Percentiles rank a stretch among this genome's conserved stretches.
Evolutionary conservation across 2,113 vertebrate species (phyloP).

Genomic region (Sinosuthora webbiana): DNA sequence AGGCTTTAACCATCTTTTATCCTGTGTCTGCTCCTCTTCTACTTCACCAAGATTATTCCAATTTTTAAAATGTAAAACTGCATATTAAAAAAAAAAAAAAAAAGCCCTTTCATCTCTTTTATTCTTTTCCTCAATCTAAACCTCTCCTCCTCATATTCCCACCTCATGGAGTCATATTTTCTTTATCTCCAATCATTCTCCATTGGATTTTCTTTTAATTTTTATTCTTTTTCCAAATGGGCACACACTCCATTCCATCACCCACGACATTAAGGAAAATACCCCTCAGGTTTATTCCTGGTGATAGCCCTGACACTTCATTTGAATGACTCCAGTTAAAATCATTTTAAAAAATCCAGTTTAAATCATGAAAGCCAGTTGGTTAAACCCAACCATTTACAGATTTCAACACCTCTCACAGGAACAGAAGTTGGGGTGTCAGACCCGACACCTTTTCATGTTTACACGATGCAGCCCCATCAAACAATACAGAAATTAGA

Average conservation of each 20-base stretch:
- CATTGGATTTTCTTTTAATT: not conserved
- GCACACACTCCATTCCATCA: not conserved
- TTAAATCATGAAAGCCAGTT: not conserved
- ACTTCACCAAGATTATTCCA: not conserved
- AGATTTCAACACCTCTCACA: not conserved
- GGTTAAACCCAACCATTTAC: accelerated
- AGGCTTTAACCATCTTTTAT: not conserved
- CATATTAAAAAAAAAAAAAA: not conserved
- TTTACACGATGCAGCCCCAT: not conserved
- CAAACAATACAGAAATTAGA: not conserved
- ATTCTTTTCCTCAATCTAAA: not conserved
- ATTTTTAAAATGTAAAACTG: not conserved
- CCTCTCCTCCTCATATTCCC: not conserved
- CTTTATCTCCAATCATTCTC: too few species aligned
- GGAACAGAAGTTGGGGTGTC: not conserved
- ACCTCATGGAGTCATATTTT: not conserved
- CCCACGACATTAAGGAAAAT: not conserved
- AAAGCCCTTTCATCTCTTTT: not conserved
- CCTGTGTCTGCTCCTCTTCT: not conserved
- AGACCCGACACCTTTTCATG: not conserved
- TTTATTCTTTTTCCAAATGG: not conserved
- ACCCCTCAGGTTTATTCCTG: not conserved
- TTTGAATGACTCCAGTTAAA: too few species aligned
- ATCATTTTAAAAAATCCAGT: too few species aligned
- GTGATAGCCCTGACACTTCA: not conserved